Evolutionary conservation across 2,797 vertebrate genomes (phyloP).

Genomic region (Spondyliosoma cantharus): DNA sequence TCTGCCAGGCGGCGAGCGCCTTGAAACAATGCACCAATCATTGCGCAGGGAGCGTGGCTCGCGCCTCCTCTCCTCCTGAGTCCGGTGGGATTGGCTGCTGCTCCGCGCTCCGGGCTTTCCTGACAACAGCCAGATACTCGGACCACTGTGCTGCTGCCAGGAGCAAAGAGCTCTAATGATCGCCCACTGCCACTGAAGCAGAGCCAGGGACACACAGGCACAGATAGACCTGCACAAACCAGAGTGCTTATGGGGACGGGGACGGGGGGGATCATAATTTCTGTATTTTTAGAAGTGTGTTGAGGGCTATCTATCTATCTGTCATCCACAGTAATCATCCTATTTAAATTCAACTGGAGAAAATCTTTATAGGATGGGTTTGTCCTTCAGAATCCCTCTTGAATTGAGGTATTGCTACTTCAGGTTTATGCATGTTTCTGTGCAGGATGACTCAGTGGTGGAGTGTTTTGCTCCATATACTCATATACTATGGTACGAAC

Average conservation of each 20-base stretch:
- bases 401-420: constrained; percentile 13
- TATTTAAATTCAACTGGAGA: constrained; percentile 61
- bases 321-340: constrained; percentile 47
- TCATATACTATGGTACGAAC: constrained; percentile 39
- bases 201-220: constrained; percentile 62
- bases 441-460: constrained; percentile 36
- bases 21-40: constrained; percentile 72
- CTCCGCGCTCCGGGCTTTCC: constrained; percentile 53
- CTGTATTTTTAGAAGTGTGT: constrained; percentile 29
- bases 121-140: constrained; percentile 54
- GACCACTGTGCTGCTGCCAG: constrained; percentile 61
- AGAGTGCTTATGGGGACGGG: constrained; percentile 26
- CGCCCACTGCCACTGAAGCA: constrained; percentile 62
- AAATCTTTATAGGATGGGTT: constrained; percentile 15
- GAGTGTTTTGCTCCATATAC: constrained; percentile 22
- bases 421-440: constrained; percentile 23
- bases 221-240: constrained; percentile 38
- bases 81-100: constrained; percentile 63
- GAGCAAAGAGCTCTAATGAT: constrained; percentile 73
- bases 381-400: constrained; percentile 33
- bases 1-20: constrained; percentile 53
- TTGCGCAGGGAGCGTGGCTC: constrained; percentile 32
- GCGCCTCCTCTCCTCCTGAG: constrained; percentile 37
- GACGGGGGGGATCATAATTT: constrained; percentile 6
- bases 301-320: constrained; percentile 40